Evolutionary conservation across 1,140 invertebrate genomes (phyloP), one percentile per base, ranked within the genome.

Genomic region (Cepaea nemoralis): DNA sequence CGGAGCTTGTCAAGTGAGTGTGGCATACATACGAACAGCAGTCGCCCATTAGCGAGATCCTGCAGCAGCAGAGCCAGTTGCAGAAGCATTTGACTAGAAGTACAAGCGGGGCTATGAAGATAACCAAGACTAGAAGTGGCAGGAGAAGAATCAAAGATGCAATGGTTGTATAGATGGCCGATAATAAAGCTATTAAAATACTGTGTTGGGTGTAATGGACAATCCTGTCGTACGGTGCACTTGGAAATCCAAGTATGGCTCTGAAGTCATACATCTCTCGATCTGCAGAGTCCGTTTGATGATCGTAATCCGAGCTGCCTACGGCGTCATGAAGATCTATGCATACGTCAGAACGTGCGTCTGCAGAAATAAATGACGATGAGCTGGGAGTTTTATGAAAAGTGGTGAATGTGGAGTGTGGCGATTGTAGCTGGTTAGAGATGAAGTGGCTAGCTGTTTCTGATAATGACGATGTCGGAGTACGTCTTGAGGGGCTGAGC

Each of bases 141-240:
- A 87, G 82, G 55, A 89, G 87, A 3, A 90, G 85, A 12, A 91
- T 45, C 27, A 92, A 86, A 6, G 92, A 91, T 8, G 91, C 75
- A 16, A 92, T 80, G 24, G 92, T 88, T 55, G 90, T 88, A n/a
- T 91, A 48, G 10, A 92, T 74, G 24, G 89, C 90, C 0, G 88
- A 76, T 35, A 92, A 35, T 76, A 93, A 88, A 24, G 89, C 87
- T 71, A 90, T 86, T 39, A 91, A 85, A 5, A 92, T 6, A 70
- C 88, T 92, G 76, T 92, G 91, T 77, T 93, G 91, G 40, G 93
- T 86, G 0, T 92, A 89, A 85, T 93, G 92, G 31, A 86, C 83
- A 27, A 92, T 84, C 12, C 89, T 85, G 40, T 86, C 84, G 45
- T 91, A 83, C 0, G 91, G 91, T 24, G 89, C 89, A 80, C 85